phyloP scores from a whole-genome alignment of 2,113 vertebrate genomes.

The Sturnus vulgaris region DNA sequence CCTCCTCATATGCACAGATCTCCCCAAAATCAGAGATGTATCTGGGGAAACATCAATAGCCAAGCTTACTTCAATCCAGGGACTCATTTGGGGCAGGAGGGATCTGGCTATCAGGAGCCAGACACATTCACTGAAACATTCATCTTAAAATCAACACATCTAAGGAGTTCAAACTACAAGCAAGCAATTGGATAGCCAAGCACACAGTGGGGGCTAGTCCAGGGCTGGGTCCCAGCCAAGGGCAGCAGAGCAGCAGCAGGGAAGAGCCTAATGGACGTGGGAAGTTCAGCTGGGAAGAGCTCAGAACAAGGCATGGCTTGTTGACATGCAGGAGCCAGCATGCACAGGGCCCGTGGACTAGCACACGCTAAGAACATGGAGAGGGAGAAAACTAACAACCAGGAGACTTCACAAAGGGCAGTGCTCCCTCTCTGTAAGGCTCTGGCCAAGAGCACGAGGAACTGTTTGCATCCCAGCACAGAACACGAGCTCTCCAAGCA shows the following conservation, averaged over 20 bases:
- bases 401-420: conserved; percentile 19
- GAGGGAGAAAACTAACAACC: background rate
- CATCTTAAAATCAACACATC: background rate
- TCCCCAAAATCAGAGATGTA: background rate
- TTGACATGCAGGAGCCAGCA: conserved; percentile 36
- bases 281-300: background rate
- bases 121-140: background rate
- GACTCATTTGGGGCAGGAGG: background rate
- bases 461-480: background rate
- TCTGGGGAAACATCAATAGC: background rate
- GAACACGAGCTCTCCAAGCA: background rate
- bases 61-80: background rate
- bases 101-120: background rate
- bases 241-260: conserved; percentile 20
- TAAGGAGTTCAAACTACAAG: conserved; percentile 42
- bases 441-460: background rate
- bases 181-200: conserved; percentile 45
- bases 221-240: conserved; percentile 7
- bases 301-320: background rate
- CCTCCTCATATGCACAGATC: background rate
- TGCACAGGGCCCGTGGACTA: conserved; percentile 31
- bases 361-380: background rate
- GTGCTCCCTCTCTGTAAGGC: conserved; percentile 59
- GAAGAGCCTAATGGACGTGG: background rate
- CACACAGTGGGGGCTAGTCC: conserved; percentile 24